phyloP scores from a whole-genome alignment of 2,888 invertebrate genomes.

The Ichneumoninae sp. region DNA sequence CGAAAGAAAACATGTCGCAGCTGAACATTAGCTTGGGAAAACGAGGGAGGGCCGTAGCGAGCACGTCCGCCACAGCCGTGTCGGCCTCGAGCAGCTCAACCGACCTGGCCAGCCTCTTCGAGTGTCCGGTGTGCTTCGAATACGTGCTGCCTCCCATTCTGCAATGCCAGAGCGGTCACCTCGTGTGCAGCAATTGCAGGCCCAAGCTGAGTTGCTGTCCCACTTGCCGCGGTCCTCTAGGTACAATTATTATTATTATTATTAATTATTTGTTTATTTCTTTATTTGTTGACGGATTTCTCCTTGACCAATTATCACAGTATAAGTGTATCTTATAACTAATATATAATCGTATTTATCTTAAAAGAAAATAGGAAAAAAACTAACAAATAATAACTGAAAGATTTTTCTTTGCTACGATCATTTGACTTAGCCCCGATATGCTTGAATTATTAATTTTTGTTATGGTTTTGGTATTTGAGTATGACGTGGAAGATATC shows the following conservation, averaged over 20 bases:
- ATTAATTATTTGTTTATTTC: background rate
- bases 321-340: too few species aligned
- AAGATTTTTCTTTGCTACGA: too few species aligned
- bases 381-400: background rate
- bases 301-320: too few species aligned
- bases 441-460: too few species aligned
- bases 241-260: slow-evolving; percentile 79
- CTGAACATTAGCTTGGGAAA: slow-evolving; percentile 81
- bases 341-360: too few species aligned
- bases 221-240: slow-evolving; percentile 98
- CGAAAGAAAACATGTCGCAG: slow-evolving; percentile 79
- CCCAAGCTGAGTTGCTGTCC: slow-evolving; percentile 99
- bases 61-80: slow-evolving; percentile 85
- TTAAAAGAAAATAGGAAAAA: background rate
- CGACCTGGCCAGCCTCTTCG: slow-evolving; percentile 95
- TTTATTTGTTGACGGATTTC: background rate
- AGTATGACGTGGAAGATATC: too few species aligned
- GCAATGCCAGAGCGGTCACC: slow-evolving; percentile 99
- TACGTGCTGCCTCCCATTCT: slow-evolving; percentile 99
- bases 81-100: slow-evolving; percentile 90
- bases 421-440: too few species aligned
- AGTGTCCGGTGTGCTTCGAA: slow-evolving; percentile 99
- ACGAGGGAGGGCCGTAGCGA: slow-evolving; percentile 81
- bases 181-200: slow-evolving; percentile 98
- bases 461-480: too few species aligned